Evolutionary conservation across 2,888 invertebrate species (phyloP).

Genomic region (Myopa testacea): DNA sequence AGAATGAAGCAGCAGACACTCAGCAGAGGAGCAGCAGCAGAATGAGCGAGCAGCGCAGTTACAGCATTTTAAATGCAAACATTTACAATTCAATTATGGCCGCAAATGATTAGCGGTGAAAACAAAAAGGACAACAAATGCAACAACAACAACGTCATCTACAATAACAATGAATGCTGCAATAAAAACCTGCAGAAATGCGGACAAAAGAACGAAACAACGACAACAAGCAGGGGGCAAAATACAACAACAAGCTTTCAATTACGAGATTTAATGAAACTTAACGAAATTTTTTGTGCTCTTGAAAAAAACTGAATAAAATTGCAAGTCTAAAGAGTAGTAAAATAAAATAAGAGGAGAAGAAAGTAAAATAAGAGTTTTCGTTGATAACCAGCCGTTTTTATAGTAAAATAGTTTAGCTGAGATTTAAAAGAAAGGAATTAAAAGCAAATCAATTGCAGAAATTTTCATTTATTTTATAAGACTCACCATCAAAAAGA

Average conservation of each 20-base stretch:
- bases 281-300: background rate
- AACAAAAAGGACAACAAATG: constrained; percentile 19
- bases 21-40: background rate
- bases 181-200: background rate
- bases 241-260: background rate
- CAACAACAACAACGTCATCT: background rate
- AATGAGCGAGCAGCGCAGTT: background rate
- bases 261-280: constrained; percentile 14
- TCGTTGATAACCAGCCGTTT: too few relatives aligned
- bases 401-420: too few relatives aligned
- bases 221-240: background rate
- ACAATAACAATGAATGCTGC: background rate
- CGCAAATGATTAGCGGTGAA: constrained; percentile 30
- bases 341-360: too few relatives aligned
- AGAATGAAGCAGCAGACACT: too few relatives aligned
- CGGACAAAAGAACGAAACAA: background rate
- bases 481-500: too few relatives aligned
- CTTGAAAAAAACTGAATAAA: background rate
- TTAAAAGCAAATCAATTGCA: too few relatives aligned
- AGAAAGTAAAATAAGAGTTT: too few relatives aligned
- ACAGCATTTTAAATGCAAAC: constrained; percentile 21
- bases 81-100: constrained; percentile 37
- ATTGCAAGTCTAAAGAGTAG: background rate
- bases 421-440: too few relatives aligned
- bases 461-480: too few relatives aligned